A percentile compares a stretch with the other conserved stretches of the same genome.
Evolutionary conservation across 2,888 invertebrate species (phyloP).

Genomic region (Sipha maydis): DNA sequence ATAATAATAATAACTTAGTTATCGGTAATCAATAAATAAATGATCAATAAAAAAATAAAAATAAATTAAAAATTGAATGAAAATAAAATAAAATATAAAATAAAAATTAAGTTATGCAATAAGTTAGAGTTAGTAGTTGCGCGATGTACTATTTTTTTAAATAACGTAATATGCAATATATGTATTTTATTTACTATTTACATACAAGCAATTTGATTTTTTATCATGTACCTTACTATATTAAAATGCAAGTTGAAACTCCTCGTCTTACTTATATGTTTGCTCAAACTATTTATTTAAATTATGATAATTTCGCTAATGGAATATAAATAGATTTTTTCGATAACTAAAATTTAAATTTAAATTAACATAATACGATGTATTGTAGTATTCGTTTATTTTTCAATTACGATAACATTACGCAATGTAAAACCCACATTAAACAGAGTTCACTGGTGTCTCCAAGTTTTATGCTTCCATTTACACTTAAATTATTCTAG

Average conservation of each 20-base stretch:
- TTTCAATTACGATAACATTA: slow-evolving; percentile 48
- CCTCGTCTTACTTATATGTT: neutral
- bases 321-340: slow-evolving; percentile 43
- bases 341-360: slow-evolving; percentile 34
- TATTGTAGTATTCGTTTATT: slow-evolving; percentile 48
- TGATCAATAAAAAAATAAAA: no score
- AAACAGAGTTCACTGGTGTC: slow-evolving; percentile 11
- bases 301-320: slow-evolving; percentile 45
- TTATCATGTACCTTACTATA: neutral
- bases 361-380: slow-evolving; percentile 19
- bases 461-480: slow-evolving; percentile 10
- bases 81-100: no score
- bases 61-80: no score
- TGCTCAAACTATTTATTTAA: neutral
- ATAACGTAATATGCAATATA: neutral
- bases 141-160: neutral
- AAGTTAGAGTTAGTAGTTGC: neutral
- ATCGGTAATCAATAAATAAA: no score
- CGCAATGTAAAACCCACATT: slow-evolving; percentile 25
- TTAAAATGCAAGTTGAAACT: neutral
- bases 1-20: no score
- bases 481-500: slow-evolving; percentile 39
- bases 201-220: neutral
- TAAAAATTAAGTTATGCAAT: no score
- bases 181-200: neutral